A percentile compares a stretch with the other conserved stretches of the same genome.
These are phyloP conservation scores for Spicauda simplicius DNA, from an alignment of 2,888 invertebrate species.

Conservation along the genomic window DNA sequence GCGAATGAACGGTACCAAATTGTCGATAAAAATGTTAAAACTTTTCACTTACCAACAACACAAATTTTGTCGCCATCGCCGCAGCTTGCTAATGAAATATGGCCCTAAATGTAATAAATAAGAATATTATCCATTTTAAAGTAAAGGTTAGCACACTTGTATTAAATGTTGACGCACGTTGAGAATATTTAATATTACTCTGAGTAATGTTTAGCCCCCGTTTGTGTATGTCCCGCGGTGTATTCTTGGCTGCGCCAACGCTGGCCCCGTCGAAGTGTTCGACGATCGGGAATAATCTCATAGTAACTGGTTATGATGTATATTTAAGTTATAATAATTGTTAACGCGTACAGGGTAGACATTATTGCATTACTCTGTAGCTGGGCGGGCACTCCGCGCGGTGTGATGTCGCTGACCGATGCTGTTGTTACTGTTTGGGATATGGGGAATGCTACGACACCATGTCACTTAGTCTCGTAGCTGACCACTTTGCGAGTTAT, in stretches of 20 bases:
- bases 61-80: not conserved
- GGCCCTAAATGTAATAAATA: constrained; percentile 25
- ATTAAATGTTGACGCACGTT: constrained; percentile 37
- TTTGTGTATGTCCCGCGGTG: constrained; percentile 25
- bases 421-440: not conserved
- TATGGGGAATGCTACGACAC: not conserved
- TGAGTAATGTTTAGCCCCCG: constrained; percentile 31
- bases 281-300: constrained; percentile 65
- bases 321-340: constrained; percentile 78
- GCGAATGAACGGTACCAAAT: not conserved
- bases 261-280: constrained; percentile 59
- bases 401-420: constrained; percentile 37
- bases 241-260: constrained; percentile 38
- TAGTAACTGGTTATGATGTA: constrained; percentile 72
- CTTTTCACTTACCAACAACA: not conserved
- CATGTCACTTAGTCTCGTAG: no score
- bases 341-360: constrained; percentile 84
- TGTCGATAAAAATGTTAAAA: not conserved
- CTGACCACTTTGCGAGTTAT: no score
- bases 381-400: constrained; percentile 66
- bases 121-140: constrained; percentile 34
- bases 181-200: constrained; percentile 37
- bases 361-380: constrained; percentile 79
- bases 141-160: constrained; percentile 36
- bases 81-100: not conserved